Evolutionary conservation across 2,888 invertebrate species (phyloP).

Genomic region (Bedellia somnulentella): DNA sequence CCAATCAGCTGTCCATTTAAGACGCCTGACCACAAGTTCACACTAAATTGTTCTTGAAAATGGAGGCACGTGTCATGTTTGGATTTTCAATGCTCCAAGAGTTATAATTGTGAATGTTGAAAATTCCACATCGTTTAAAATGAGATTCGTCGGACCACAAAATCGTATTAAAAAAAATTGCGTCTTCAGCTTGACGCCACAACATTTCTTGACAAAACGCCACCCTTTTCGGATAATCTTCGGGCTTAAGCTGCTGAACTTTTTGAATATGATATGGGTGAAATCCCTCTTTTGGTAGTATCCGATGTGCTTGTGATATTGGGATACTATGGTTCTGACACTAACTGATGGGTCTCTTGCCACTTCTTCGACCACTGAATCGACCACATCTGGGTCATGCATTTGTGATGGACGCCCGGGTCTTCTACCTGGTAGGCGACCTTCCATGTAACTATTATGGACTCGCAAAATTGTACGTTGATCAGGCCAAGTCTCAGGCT

Average conservation of each 20-base stretch:
- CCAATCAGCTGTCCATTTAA: too few relatives aligned
- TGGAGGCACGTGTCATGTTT: slow-evolving; percentile 10
- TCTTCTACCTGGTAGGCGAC: slow-evolving; percentile 4
- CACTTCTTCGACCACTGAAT: slow-evolving; percentile 7
- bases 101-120: slow-evolving; percentile 5
- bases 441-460: too few relatives aligned
- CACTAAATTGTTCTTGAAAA: slow-evolving; percentile 14
- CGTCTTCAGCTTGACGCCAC: slow-evolving; percentile 4
- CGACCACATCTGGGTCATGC: slow-evolving; percentile 5
- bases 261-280: background rate
- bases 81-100: slow-evolving; percentile 1
- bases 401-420: slow-evolving; percentile 4
- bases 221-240: slow-evolving; percentile 8
- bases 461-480: slow-evolving; percentile 5
- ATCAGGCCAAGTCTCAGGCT: slow-evolving; percentile 4
- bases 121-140: slow-evolving; percentile 6
- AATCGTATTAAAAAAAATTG: slow-evolving; percentile 3
- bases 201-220: slow-evolving; percentile 9
- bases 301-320: slow-evolving; percentile 6
- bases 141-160: slow-evolving; percentile 7
- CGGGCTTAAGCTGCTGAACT: slow-evolving; percentile 3
- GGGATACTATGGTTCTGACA: slow-evolving; percentile 6
- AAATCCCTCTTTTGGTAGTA: slow-evolving; percentile 3
- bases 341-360: slow-evolving; percentile 5
- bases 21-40: too few relatives aligned